These are phyloP conservation scores for Pegoplata infirma DNA, from an alignment of 2,888 invertebrate genomes.

Conservation along the genomic window DNA sequence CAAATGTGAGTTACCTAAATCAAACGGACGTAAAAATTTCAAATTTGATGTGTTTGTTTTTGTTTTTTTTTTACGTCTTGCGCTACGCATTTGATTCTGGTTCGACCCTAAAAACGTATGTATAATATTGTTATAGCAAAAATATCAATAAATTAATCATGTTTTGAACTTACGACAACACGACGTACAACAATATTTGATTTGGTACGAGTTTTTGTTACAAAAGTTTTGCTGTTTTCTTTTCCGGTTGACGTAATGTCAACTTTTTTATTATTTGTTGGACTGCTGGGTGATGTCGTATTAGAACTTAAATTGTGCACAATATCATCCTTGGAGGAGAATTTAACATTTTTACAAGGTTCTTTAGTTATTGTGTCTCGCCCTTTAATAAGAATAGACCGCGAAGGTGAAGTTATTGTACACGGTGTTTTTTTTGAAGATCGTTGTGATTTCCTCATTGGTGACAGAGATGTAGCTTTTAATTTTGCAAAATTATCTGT, in stretches of 20 bases:
- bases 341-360: constrained; percentile 69
- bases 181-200: constrained; percentile 72
- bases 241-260: constrained; percentile 55
- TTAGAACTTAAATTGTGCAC: constrained; percentile 66
- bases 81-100: too few relatives aligned
- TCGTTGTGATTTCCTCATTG: constrained; percentile 42
- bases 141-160: constrained; percentile 43
- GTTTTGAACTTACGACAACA: constrained; percentile 70
- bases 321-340: constrained; percentile 64
- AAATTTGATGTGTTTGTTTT: too few relatives aligned
- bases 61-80: too few relatives aligned
- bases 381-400: constrained; percentile 65
- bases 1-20: too few relatives aligned
- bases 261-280: constrained; percentile 41
- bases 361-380: constrained; percentile 68
- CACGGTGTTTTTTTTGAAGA: constrained; percentile 1
- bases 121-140: neutral
- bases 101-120: too few relatives aligned
- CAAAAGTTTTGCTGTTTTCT: constrained; percentile 34
- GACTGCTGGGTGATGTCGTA: constrained; percentile 6
- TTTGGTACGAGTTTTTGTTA: constrained; percentile 66
- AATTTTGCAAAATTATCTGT: constrained; percentile 18
- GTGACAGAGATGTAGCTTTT: constrained; percentile 26
- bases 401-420: constrained; percentile 20
- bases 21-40: too few relatives aligned